These are phyloP conservation scores for Nasonovia ribisnigri DNA, from an alignment of 2,888 invertebrate species.

Conservation along the genomic window DNA sequence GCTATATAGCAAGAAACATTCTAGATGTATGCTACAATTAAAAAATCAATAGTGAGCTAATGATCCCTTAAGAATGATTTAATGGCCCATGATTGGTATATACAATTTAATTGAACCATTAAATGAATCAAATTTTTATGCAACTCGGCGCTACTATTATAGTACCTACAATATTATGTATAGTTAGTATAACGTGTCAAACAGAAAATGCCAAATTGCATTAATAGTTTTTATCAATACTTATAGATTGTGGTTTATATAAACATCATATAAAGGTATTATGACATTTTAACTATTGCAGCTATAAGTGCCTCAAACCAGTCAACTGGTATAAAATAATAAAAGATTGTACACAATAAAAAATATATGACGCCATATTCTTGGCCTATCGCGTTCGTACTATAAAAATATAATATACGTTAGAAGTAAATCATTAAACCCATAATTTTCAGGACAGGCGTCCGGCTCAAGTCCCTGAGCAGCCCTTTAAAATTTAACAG, in stretches of 20 bases:
- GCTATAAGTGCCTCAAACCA: not conserved
- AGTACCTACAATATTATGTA: not conserved
- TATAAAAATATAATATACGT: not conserved
- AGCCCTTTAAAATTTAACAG: not conserved
- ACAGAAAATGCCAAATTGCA: not conserved
- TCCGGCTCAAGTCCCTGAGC: not conserved
- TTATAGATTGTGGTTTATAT: not conserved
- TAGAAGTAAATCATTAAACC: not conserved
- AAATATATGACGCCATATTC: not conserved
- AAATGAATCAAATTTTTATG: not conserved
- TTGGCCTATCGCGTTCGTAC: not conserved
- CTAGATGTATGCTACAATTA: no score
- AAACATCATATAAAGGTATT: not conserved
- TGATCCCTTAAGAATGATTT: not conserved
- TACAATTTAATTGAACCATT: not conserved
- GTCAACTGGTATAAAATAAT: not conserved
- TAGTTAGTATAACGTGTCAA: not conserved
- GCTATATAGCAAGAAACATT: no score
- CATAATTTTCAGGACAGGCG: not conserved
- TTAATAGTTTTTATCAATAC: not conserved
- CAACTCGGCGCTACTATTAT: not conserved
- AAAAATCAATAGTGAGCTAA: not conserved
- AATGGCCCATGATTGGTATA: not conserved
- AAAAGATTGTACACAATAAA: not conserved
- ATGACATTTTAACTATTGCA: not conserved